Evolutionary conservation across 2,113 vertebrate genomes (phyloP).

Genomic region (Cryptomyrus ogoouensis): DNA sequence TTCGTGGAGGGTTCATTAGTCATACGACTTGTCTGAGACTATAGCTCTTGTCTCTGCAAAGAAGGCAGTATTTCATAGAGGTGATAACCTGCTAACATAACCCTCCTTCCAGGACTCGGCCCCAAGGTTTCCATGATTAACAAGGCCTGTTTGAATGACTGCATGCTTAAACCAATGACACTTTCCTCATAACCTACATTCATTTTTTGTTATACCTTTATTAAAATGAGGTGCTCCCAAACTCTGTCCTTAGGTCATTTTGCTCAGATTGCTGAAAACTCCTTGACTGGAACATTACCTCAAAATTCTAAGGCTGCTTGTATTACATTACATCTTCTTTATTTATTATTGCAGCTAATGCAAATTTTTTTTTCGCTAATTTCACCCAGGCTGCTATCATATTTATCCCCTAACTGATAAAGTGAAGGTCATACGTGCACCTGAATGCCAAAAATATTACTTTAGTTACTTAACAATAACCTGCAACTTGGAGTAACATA

Average conservation of each 20-base stretch:
- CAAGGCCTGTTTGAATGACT: not conserved
- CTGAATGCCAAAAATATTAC: not conserved
- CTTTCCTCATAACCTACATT: not conserved
- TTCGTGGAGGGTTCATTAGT: not conserved
- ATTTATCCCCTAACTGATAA: not conserved
- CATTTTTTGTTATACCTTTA: not conserved
- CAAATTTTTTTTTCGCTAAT: not conserved
- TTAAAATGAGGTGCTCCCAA: not conserved
- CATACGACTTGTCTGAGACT: not conserved
- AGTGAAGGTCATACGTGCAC: not conserved
- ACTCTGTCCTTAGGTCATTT: not conserved
- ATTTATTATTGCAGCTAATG: not conserved
- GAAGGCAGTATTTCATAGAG: constrained; percentile 3
- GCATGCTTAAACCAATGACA: not conserved
- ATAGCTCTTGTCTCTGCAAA: not conserved
- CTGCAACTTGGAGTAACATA: not conserved
- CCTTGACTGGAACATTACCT: not conserved
- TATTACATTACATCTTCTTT: not conserved
- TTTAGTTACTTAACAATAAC: not conserved
- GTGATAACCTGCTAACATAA: not conserved
- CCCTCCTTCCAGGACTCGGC: not conserved
- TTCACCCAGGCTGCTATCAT: not conserved
- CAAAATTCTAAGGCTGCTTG: not conserved
- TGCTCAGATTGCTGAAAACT: not conserved
- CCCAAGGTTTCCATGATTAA: constrained; percentile 3